Conservation (phyloP, 2,888 invertebrate genomes). For the Diarsia brunnea region DNA sequence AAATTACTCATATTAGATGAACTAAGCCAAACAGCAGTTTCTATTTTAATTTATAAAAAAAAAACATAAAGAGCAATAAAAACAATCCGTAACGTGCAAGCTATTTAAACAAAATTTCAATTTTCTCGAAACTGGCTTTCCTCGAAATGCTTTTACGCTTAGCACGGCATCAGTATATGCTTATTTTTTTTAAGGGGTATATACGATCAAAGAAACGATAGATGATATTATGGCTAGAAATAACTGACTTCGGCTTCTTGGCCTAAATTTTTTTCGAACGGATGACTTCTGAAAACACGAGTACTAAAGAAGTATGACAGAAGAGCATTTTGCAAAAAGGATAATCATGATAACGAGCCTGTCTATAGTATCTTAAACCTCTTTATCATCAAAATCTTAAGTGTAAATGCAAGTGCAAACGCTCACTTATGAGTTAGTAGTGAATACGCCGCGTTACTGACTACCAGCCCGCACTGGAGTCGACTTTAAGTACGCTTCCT, state of each 20-base stretch:
- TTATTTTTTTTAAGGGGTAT: not conserved
- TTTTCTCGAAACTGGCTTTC: too few species aligned
- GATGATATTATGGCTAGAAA: not conserved
- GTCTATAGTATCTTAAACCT: not conserved
- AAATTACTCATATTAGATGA: too few species aligned
- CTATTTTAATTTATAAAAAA: too few species aligned
- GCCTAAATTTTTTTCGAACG: too few species aligned
- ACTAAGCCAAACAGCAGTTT: too few species aligned
- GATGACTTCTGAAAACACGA: not conserved
- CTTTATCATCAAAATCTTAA: not conserved
- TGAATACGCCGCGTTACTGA: constrained; percentile 56
- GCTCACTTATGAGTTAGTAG: constrained; percentile 57
- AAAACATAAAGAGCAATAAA: too few species aligned
- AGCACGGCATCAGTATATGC: too few species aligned
- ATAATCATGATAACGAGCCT: not conserved
- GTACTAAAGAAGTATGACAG: not conserved
- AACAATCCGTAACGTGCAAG: too few species aligned
- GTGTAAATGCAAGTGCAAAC: constrained; percentile 27
- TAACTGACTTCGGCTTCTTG: too few species aligned
- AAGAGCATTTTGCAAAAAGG: not conserved
- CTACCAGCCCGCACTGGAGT: constrained; percentile 59
- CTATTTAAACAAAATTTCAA: too few species aligned
- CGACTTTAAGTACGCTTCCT: constrained; percentile 86
- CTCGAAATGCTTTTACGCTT: too few species aligned
- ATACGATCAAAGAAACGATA: not conserved